Base-by-base conservation (phyloP, 2,113 vertebrate species). In the Passerina amoena region DNA sequence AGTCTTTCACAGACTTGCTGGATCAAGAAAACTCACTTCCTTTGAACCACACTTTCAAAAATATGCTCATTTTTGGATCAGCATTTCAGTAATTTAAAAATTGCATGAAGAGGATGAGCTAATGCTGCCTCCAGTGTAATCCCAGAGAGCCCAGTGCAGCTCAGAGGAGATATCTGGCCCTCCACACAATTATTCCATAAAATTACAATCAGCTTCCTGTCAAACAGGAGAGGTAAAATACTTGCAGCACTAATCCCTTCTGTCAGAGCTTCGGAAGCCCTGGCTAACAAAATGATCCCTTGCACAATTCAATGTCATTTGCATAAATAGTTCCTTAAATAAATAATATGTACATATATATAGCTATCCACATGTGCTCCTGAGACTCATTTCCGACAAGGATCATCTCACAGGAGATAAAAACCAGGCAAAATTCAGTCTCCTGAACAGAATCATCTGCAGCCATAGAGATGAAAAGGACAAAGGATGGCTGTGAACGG, bases 401-500 rank as follows among this genome's bases (percentile, higher is more conserved):
- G 94, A 96, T 95, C 94, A 95, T 96, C 91, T 79, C 95, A 91
- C 89, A 96, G 93, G 86, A 96, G 96, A 96, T 97, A 95, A 95
- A 96, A 96, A 85, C 6, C 95, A 97, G 96, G 89, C 93, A 0
- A 96, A 50, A 72, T 87, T 94, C 91, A 92, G 81, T 61, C 81
- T 87, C 73, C 89, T 92, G 91, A 94, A 94, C 66, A 92, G 90
- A 97, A 97, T 95, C 84, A 92, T 87, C 70, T 97, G 96, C 70
- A 92, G 93, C 78, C 10, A 0, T 25, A n/a, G 93, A 95, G 91
- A 96, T 92, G 95, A 97, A 96, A 96, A 96, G 91, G 93, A 96
- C 96, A 92, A 92, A 95, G 70, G 77, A 33, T 31, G 63, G 73
- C 86, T 76, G 45, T n/a, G 57, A 84, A 82, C 21, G 50, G 45